Base-by-base conservation (phyloP, 2,113 vertebrate species). In the Deroptyus accipitrinus region DNA sequence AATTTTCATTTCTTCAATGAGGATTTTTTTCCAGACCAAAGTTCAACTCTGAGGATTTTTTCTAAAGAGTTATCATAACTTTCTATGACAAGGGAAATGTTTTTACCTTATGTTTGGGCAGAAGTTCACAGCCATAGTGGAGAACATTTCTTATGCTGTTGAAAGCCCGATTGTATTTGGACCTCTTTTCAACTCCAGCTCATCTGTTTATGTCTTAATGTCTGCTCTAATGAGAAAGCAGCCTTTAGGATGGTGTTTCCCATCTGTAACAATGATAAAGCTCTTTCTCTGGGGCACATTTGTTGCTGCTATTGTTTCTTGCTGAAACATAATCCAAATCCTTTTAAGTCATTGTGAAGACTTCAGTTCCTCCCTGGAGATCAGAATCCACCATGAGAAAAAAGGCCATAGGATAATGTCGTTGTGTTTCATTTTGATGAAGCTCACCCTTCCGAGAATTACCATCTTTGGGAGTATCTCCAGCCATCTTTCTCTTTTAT, bases 261-360 rank as follows among this genome's bases (percentile, higher is more conserved):
- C 74, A 68, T 95, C 57, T 73, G 72, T 87, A 86, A n/a, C 27
- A 66, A 11, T 79, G 73, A 94, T 41, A 84, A 94, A 91, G 39
- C 37, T 57, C 37, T 91, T 33, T 78, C 83, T 89, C 79, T 76
- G 52, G 85, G 59, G 66, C 35, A 52, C 66, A 62, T 61, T 79
- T 89, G 52, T 87, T 81, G 63, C 69, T 85, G 81, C 57, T 78
- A 19, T 89, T 93, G 44, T 78, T 80, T 90, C 64, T 89, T 79
- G 41, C 22, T 69, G 62, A 42, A 57, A 83, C 64, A 61, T 84
- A 83, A 82, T 57, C 23, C 9, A 78, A 93, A 41, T 86, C 57
- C 52, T 94, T 96, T 92, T 48, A 92, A 94, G 57, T 81, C 42
- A 41, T 42, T 88, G 48, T 68, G 66, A 92, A 88, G 69, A 35